Conservation (phyloP, 2,113 vertebrate genomes). For the Beaufortia kweichowensis region DNA sequence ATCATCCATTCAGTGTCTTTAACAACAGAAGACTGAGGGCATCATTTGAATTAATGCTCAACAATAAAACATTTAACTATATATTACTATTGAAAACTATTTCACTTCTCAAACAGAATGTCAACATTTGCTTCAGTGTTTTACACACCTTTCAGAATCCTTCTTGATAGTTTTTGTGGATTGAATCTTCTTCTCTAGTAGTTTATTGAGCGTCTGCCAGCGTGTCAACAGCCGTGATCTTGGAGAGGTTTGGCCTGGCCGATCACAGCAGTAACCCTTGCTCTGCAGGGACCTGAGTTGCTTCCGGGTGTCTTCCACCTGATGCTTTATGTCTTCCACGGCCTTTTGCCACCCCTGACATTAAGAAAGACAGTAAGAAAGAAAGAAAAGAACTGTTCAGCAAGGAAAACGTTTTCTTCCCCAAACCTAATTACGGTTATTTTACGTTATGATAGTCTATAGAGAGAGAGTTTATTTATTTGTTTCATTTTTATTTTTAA, state of each 20-base stretch:
- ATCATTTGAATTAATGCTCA: neutral
- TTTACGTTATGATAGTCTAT: no score
- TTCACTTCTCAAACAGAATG: neutral
- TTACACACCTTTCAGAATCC: conserved; percentile 81
- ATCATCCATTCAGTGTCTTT: neutral
- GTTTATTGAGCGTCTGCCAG: conserved; percentile 78
- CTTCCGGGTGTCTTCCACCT: conserved; percentile 76
- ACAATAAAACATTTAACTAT: neutral
- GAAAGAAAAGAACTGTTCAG: neutral
- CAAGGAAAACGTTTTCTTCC: no score
- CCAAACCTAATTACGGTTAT: no score
- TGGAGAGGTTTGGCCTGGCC: conserved; percentile 37
- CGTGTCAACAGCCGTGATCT: conserved; percentile 78
- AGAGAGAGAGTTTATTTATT: no score
- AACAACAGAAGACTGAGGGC: neutral
- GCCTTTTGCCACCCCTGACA: conserved; percentile 77
- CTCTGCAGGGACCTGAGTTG: conserved; percentile 71
- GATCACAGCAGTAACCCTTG: conserved; percentile 58
- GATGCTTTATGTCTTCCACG: conserved; percentile 75
- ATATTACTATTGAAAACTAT: neutral
- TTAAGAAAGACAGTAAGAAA: neutral
- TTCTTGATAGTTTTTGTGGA: conserved; percentile 73
- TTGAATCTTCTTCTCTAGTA: conserved; percentile 75
- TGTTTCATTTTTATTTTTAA: neutral
- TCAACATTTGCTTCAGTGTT: neutral